Conservation (phyloP, 1,140 invertebrate genomes). For the Aphaenogaster floridana region DNA sequence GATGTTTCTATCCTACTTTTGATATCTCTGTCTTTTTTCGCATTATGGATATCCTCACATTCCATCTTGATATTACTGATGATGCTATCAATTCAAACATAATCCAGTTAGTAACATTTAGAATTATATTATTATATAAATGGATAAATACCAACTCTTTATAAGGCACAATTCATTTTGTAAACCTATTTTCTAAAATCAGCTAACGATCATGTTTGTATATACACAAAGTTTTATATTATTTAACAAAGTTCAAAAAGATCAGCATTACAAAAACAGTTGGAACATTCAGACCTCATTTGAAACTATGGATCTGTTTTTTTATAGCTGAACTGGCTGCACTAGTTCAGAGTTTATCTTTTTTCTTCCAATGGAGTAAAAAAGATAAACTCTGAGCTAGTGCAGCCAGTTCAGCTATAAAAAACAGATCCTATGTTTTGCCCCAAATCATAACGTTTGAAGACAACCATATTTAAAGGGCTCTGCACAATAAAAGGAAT, state of each 20-base stretch:
- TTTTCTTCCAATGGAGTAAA: too few species aligned
- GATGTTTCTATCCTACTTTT: not conserved
- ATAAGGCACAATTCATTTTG: not conserved
- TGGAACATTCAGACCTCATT: not conserved
- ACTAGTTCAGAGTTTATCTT: too few species aligned
- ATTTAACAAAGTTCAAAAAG: conserved; percentile 4
- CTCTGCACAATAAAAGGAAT: too few species aligned
- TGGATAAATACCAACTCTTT: not conserved
- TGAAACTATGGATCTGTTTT: too few species aligned
- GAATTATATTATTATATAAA: not conserved
- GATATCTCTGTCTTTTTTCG: not conserved
- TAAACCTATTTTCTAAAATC: not conserved
- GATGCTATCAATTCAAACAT: not conserved
- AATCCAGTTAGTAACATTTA: not conserved
- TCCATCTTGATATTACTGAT: not conserved
- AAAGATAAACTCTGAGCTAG: too few species aligned
- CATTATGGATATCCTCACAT: not conserved
- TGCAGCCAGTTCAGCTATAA: too few species aligned
- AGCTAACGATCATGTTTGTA: not conserved
- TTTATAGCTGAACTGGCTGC: too few species aligned
- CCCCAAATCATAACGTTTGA: too few species aligned
- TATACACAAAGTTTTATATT: not conserved
- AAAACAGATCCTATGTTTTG: too few species aligned
- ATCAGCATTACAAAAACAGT: not conserved
- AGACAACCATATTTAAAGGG: too few species aligned